Percentiles rank a stretch among this genome's conserved stretches.
Conservation (phyloP, 64 coral and sea anemone genomes). For the Montipora sp. region DNA sequence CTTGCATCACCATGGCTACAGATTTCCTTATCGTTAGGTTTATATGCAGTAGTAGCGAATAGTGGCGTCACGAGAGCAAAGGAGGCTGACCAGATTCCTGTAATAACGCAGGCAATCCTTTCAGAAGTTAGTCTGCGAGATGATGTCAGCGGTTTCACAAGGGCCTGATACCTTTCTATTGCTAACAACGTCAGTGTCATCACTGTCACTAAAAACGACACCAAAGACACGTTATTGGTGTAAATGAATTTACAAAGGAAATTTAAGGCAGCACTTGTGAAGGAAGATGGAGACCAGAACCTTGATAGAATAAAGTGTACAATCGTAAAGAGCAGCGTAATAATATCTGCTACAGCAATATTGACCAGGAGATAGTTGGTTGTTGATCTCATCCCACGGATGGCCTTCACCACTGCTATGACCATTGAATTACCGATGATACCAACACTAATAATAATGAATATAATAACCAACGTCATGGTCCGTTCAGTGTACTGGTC, state of each 20-base stretch:
- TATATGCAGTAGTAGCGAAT: conserved; percentile 32
- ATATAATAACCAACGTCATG: not conserved
- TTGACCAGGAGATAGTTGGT: conserved; percentile 81
- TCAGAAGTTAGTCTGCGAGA: conserved; percentile 56
- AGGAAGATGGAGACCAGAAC: not conserved
- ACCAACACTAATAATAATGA: conserved; percentile 35
- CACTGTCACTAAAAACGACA: conserved; percentile 55
- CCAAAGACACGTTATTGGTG: conserved; percentile 14
- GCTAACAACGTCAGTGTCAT: conserved; percentile 74
- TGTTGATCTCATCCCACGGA: conserved; percentile 45
- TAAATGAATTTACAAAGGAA: conserved; percentile 80
- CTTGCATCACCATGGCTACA: conserved; percentile 5
- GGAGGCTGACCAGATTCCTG: conserved; percentile 61
- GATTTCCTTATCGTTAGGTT: not conserved
- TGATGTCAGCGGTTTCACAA: conserved; percentile 61
- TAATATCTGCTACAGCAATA: conserved; percentile 74
- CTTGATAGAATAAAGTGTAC: conserved; percentile 12
- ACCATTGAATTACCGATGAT: conserved; percentile 64
- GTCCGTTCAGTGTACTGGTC: not conserved
- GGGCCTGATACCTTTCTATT: conserved; percentile 70
- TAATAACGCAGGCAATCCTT: conserved; percentile 57
- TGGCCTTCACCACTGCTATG: conserved; percentile 30
- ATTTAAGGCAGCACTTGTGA: not conserved
- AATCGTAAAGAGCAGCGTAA: conserved; percentile 43
- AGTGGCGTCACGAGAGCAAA: conserved; percentile 52